Evolutionary conservation across 2,888 invertebrate genomes (phyloP).

Genomic region (Muschampia plurimacula): DNA sequence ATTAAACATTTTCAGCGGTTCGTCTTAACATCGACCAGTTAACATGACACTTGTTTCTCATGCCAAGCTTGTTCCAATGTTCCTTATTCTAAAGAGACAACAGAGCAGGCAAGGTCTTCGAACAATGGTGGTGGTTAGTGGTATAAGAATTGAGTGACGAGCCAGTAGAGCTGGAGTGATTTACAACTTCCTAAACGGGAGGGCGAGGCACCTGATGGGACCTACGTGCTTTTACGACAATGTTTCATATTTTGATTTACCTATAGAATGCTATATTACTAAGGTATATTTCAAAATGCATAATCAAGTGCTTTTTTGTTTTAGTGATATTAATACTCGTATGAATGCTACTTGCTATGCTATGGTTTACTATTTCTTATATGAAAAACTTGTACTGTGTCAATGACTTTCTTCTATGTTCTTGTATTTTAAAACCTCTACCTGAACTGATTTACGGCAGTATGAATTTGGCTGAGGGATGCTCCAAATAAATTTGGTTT

Average conservation of each 20-base stretch:
- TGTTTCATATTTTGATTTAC: neutral
- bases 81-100: conserved; percentile 34
- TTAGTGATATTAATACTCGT: too few species aligned
- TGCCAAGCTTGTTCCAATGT: neutral
- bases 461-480: too few species aligned
- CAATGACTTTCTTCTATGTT: too few species aligned
- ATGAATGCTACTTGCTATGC: too few species aligned
- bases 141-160: conserved; percentile 62
- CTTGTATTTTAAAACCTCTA: too few species aligned
- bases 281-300: neutral
- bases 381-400: too few species aligned
- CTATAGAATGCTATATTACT: too few species aligned
- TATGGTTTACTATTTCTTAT: too few species aligned
- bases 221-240: conserved; percentile 47
- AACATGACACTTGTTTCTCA: conserved; percentile 48
- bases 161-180: conserved; percentile 66
- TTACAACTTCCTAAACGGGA: conserved; percentile 77
- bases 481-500: too few species aligned
- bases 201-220: conserved; percentile 63
- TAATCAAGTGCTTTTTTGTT: too few species aligned
- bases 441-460: too few species aligned
- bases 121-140: conserved; percentile 53
- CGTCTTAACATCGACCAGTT: conserved; percentile 55
- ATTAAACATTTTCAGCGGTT: conserved; percentile 72
- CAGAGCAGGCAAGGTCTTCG: conserved; percentile 50